Percentiles rank a stretch among this genome's conserved stretches.
These are phyloP conservation scores for Tetranychus truncatus DNA, from an alignment of 2,888 invertebrate species.

Conservation along the genomic window DNA sequence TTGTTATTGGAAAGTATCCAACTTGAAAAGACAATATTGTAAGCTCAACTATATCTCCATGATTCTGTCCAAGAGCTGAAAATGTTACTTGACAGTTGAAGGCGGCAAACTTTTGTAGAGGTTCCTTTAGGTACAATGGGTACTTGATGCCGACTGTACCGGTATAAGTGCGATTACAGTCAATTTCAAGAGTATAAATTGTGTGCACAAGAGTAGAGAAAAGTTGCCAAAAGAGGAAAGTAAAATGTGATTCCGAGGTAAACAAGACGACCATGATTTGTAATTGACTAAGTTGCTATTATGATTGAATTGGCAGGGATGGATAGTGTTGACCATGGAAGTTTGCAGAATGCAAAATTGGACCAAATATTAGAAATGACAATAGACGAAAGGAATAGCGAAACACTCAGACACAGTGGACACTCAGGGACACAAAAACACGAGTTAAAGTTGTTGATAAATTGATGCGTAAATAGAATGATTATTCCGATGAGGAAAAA, in stretches of 20 bases:
- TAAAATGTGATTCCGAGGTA: background rate
- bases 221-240: background rate
- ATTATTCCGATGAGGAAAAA: too few relatives aligned
- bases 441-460: too few relatives aligned
- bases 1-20: constrained; percentile 43
- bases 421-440: too few relatives aligned
- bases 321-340: too few relatives aligned
- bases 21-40: constrained; percentile 66
- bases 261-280: background rate
- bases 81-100: constrained; percentile 65
- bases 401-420: too few relatives aligned
- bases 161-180: constrained; percentile 63
- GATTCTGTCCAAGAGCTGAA: constrained; percentile 51
- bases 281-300: background rate
- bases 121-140: constrained; percentile 49
- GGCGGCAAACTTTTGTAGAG: constrained; percentile 53
- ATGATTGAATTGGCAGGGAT: too few relatives aligned
- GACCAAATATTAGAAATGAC: too few relatives aligned
- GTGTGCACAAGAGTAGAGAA: too few relatives aligned
- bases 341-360: too few relatives aligned
- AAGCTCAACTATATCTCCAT: constrained; percentile 64
- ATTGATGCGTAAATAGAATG: too few relatives aligned
- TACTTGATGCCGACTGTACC: constrained; percentile 62
- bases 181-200: constrained; percentile 34
- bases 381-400: too few relatives aligned